These are phyloP conservation scores for Phrynocephalus forsythii DNA, from an alignment of 2,797 vertebrate species.

Conservation along the genomic window DNA sequence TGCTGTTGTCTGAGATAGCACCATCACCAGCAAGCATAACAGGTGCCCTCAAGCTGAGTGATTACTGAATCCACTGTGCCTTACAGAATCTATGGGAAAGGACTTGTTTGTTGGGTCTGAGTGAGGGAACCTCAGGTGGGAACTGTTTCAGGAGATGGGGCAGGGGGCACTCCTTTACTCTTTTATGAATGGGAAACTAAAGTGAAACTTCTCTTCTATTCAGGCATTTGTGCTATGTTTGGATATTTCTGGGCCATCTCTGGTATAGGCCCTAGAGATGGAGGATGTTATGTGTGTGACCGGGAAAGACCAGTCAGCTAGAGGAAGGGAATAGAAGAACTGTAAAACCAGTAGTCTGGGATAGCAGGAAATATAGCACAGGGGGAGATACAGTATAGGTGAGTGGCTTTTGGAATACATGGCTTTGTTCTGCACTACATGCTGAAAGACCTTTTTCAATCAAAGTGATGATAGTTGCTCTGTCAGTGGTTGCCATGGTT, in stretches of 20 bases:
- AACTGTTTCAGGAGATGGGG: background rate
- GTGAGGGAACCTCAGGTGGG: background rate
- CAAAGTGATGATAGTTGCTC: background rate
- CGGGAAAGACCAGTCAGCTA: background rate
- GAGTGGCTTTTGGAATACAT: background rate
- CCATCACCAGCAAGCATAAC: background rate
- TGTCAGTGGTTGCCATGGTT: background rate
- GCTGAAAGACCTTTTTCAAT: background rate
- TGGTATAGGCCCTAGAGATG: background rate
- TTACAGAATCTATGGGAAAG: background rate
- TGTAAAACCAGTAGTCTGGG: background rate
- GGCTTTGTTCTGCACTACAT: background rate
- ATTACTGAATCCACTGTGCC: background rate
- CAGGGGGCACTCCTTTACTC: background rate
- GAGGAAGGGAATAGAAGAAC: background rate
- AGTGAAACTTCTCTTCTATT: background rate
- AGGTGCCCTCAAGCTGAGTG: background rate
- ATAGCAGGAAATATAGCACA: background rate
- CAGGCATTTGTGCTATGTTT: background rate
- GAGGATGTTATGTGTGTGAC: background rate
- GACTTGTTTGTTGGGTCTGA: background rate
- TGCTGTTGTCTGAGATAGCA: background rate
- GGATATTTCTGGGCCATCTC: background rate
- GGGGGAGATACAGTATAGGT: background rate
- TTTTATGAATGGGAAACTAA: background rate